These are phyloP conservation scores for Scrobipalpa costella DNA, from an alignment of 2,888 invertebrate species.

Conservation along the genomic window DNA sequence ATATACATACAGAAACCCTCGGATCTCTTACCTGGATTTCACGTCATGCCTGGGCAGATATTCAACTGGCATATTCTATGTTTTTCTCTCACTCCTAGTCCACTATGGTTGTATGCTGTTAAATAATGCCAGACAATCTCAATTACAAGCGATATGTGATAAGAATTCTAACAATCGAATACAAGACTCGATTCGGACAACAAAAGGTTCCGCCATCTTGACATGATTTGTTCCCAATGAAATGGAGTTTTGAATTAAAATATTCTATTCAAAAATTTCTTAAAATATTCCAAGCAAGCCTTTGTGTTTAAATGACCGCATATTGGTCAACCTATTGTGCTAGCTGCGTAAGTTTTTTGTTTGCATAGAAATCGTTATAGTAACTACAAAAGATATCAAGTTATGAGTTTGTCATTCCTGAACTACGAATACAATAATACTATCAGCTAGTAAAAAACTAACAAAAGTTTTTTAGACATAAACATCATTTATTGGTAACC, in stretches of 20 bases:
- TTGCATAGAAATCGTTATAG: neutral
- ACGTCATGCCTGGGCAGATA: too few relatives aligned
- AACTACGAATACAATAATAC: too few relatives aligned
- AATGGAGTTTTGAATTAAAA: slow-evolving; percentile 28
- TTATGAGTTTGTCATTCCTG: neutral
- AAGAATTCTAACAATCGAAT: slow-evolving; percentile 21
- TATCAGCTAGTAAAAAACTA: too few relatives aligned
- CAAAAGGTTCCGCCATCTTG: slow-evolving; percentile 46
- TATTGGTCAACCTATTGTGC: slow-evolving; percentile 7
- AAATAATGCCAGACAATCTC: neutral
- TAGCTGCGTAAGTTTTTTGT: neutral
- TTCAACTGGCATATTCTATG: too few relatives aligned
- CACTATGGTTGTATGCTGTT: too few relatives aligned
- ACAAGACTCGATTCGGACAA: slow-evolving; percentile 43
- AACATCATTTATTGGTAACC: too few relatives aligned
- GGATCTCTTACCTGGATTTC: too few relatives aligned
- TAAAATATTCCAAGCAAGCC: slow-evolving; percentile 8
- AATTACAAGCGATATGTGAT: slow-evolving; percentile 11
- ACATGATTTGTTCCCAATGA: slow-evolving; percentile 48
- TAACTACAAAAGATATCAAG: neutral
- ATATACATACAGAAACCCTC: too few relatives aligned
- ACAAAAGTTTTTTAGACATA: too few relatives aligned
- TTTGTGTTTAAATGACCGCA: slow-evolving; percentile 17
- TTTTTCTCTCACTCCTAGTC: too few relatives aligned
- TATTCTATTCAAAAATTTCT: slow-evolving; percentile 19